Evolutionary conservation across 2,797 vertebrate species (phyloP), one percentile per base, ranked within the genome.

Genomic region (Phyllotis vaccarum): DNA sequence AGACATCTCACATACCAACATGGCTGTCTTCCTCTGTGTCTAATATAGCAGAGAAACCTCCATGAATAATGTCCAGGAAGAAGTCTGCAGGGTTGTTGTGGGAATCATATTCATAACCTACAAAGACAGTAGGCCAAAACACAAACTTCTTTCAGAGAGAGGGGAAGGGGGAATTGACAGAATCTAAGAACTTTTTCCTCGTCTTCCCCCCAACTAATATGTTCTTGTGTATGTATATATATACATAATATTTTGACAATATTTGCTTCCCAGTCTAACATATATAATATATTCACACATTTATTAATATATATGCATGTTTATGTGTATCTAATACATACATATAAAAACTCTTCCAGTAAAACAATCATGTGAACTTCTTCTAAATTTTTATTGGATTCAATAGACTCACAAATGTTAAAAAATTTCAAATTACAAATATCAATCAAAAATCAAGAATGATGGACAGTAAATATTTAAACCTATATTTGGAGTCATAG

Each of bases 1-100:
- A 17, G 40, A 24, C 76, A 56, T 52, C 21, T 10, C 24, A 49
- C 72, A 13, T 97, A 99, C 98, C 98, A 97, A 94, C 29, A n/a
- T 97, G 62, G 12, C 27, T 11, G 2, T 66, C 64, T 66, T 64
- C 62, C 11, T 64, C 27, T 64, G 62, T 64, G 11, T 64, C 62
- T 64, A 64, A 64, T 64, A 29, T 29, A 64, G 27, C 27, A 12
- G 62, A 64, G 62, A 12, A 29, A 29, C 27, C 10, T 64, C 62
- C 62, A 64, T 29, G 29, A 64, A 64, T 64, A 11, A 64, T 13
- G 11, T 64, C 62, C 62, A 64, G 62, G 27, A 64, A 64, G 62
- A 64, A 64, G 27, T 64, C 62, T 64, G 62, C 62, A 64, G 62
- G 62, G 27, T 64, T 64, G 62, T 64, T 64, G 62, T 64, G 62